phyloP scores from a whole-genome alignment of 2,888 invertebrate species.

The Exephanes ischioxanthus region DNA sequence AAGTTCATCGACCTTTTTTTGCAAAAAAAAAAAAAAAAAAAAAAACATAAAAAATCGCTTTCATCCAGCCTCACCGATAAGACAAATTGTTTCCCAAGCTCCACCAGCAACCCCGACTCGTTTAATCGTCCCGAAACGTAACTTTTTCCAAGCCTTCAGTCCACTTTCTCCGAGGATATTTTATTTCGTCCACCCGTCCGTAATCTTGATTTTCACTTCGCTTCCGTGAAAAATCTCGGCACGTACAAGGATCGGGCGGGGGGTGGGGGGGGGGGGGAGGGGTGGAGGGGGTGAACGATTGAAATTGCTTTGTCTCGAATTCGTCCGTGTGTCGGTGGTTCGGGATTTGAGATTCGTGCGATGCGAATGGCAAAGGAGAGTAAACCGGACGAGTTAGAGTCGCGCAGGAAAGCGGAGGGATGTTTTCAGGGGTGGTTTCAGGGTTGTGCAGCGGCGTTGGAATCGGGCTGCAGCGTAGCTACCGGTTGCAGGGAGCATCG shows the following conservation, averaged over 20 bases:
- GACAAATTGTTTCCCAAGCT: too few species aligned
- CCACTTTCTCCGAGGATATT: not conserved
- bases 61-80: too few species aligned
- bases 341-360: slow-evolving; percentile 24
- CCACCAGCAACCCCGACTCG: too few species aligned
- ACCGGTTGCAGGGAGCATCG: slow-evolving; percentile 36
- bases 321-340: slow-evolving; percentile 22
- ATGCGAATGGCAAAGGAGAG: slow-evolving; percentile 35
- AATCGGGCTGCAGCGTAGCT: slow-evolving; percentile 12
- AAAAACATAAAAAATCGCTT: too few species aligned
- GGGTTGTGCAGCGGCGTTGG: slow-evolving; percentile 41
- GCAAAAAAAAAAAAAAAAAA: too few species aligned
- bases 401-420: slow-evolving; percentile 20
- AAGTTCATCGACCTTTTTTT: too few species aligned
- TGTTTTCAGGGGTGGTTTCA: slow-evolving; percentile 30
- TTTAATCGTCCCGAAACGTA: not conserved
- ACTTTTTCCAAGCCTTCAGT: not conserved
- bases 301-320: slow-evolving; percentile 54
- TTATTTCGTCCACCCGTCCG: not conserved
- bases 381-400: slow-evolving; percentile 28
- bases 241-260: not conserved
- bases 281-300: slow-evolving; percentile 11
- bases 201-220: slow-evolving; percentile 12
- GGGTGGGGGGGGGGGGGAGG: too few species aligned
- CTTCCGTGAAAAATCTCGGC: slow-evolving; percentile 30